Percentiles rank a stretch among this genome's conserved stretches.
phyloP scores from a whole-genome alignment of 2,888 invertebrate genomes.

The Ophioninae sp. region DNA sequence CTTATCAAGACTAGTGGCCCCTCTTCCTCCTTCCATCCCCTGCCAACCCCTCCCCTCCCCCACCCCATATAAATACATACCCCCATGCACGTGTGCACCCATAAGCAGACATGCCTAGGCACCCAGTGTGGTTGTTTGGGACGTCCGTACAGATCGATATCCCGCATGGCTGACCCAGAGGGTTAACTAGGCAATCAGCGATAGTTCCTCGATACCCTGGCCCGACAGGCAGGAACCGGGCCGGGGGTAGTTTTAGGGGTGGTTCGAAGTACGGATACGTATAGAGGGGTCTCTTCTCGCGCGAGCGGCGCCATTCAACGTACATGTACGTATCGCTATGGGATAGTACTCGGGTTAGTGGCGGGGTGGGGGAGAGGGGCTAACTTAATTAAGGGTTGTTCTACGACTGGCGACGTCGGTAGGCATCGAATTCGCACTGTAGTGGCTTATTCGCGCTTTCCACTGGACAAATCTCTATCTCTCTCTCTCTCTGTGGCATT shows the following conservation, averaged over 20 bases:
- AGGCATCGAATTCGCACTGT: constrained; percentile 67
- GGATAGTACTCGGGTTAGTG: background rate
- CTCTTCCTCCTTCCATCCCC: too few species aligned
- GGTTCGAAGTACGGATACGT: constrained; percentile 22
- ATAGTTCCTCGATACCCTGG: constrained; percentile 76
- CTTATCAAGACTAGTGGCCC: too few species aligned
- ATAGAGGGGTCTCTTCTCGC: constrained; percentile 41
- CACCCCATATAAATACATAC: background rate
- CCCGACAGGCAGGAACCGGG: constrained; percentile 50
- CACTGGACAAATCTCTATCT: constrained; percentile 34
- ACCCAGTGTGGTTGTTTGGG: constrained; percentile 16
- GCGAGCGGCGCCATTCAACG: constrained; percentile 42
- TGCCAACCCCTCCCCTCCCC: too few species aligned
- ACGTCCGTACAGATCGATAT: constrained; percentile 74
- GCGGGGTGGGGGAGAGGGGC: constrained; percentile 64
- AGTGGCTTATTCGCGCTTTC: constrained; percentile 56
- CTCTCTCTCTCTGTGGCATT: constrained; percentile 20
- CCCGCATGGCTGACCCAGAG: constrained; percentile 75
- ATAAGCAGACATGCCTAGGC: background rate
- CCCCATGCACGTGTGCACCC: background rate
- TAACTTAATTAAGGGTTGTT: constrained; percentile 80
- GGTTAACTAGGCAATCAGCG: constrained; percentile 79
- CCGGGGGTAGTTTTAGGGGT: constrained; percentile 28
- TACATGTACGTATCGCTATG: constrained; percentile 8
- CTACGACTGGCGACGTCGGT: constrained; percentile 74